A percentile compares a stretch with the other conserved stretches of the same genome.
Conservation (phyloP, 2,888 invertebrate genomes). For the Yponomeuta plumbellus region DNA sequence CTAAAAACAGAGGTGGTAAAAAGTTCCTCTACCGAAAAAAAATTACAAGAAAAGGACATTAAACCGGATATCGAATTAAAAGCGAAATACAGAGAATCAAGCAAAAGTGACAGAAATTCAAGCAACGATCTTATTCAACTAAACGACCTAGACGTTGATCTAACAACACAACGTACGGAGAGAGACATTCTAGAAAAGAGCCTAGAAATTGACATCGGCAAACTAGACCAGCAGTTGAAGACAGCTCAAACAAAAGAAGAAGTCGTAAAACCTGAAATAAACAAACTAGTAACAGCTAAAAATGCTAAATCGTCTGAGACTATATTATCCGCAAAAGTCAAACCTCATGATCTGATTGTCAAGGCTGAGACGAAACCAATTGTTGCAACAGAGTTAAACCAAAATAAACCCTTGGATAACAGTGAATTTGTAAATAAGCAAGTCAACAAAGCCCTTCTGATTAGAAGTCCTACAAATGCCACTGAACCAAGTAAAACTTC, state of each 20-base stretch:
- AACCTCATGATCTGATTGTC: neutral
- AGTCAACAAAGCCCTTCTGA: slow-evolving; percentile 12
- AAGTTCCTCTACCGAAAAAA: neutral
- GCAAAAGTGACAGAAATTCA: neutral
- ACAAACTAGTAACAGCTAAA: neutral
- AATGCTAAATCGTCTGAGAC: neutral
- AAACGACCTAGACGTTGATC: slow-evolving; percentile 6
- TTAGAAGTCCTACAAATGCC: neutral
- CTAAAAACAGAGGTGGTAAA: neutral
- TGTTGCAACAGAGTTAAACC: too few relatives aligned
- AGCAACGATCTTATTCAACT: slow-evolving; percentile 9
- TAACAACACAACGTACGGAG: neutral
- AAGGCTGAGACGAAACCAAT: too few relatives aligned
- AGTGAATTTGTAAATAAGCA: slow-evolving; percentile 12
- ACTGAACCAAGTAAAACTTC: neutral
- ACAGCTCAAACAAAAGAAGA: neutral
- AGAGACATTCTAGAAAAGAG: neutral
- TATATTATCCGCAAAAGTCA: neutral
- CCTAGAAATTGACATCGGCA: neutral
- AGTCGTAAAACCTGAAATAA: neutral
- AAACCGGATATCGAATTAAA: neutral
- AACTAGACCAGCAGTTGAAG: neutral
- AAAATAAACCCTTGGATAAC: neutral
- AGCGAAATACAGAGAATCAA: neutral
- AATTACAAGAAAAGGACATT: neutral